Percentiles rank a stretch among this genome's conserved stretches.
Conservation (phyloP, 2,888 invertebrate species). For the Zygaena filipendulae region DNA sequence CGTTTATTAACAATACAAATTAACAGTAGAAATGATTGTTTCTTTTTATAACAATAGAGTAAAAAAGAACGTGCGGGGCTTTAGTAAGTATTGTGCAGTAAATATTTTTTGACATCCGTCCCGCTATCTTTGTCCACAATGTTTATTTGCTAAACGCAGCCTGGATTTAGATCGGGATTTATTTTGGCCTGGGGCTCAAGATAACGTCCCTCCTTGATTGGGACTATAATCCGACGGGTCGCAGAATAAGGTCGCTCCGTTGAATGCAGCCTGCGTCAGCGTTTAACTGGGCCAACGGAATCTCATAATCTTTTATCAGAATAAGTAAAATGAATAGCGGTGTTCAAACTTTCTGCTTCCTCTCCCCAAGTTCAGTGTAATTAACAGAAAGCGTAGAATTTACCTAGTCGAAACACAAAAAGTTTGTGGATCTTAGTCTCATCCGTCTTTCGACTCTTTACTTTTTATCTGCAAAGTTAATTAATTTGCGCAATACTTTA, state of each 20-base stretch:
- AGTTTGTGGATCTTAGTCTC: conserved; percentile 40
- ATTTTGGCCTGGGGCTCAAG: conserved; percentile 40
- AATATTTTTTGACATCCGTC: conserved; percentile 40
- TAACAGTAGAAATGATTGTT: no score
- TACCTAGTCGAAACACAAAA: conserved; percentile 37
- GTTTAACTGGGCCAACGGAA: no score
- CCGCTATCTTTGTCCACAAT: conserved; percentile 34
- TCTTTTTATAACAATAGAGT: no score
- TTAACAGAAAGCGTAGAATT: conserved; percentile 47
- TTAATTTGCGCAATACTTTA: conserved; percentile 48
- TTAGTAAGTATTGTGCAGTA: no score
- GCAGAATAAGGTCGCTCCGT: no score
- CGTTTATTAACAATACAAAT: no score
- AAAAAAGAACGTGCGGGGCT: no score
- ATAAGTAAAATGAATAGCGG: conserved; percentile 22
- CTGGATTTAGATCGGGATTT: conserved; percentile 43
- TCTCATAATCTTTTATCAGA: no score
- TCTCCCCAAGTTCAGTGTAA: no score
- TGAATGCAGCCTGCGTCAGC: no score
- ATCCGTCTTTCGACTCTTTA: conserved; percentile 35
- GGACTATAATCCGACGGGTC: conserved; percentile 38
- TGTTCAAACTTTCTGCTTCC: conserved; percentile 34
- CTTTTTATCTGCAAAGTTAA: conserved; percentile 53
- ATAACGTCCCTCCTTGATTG: conserved; percentile 37
- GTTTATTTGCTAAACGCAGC: conserved; percentile 41